Evolutionary conservation across 1,140 invertebrate species (phyloP), one percentile per base, ranked within the genome.

Genomic region (Bombus picipes): DNA sequence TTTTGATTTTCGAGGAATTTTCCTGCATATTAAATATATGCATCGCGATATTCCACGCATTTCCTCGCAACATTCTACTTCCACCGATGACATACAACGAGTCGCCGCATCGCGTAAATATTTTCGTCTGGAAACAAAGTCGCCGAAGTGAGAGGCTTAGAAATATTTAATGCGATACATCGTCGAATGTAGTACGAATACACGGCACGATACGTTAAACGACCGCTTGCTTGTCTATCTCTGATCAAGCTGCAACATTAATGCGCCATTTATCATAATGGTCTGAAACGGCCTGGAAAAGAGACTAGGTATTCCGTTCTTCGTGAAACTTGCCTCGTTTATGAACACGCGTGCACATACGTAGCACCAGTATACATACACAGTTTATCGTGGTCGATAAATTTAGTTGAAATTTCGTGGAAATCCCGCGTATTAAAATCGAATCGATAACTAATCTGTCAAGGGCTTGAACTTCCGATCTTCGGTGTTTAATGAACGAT

Each of bases 191-290:
- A 34, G 65, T 25, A 72, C 70, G 86, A 71, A 80, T 88, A 72
- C 78, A 73, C n/a, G 81, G 68, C 57, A 82, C 81, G 83, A 88
- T 71, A 81, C 66, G 66, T 70, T 82, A 78, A 83, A 81, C 85
- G 81, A 80, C 65, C 88, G 71, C 68, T 86, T 72, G 84, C 90
- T 87, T 83, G 82, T 89, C 86, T 89, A 91, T 91, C 89, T 89
- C 81, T 85, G 80, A 91, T 91, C 90, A 85, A 83, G 66, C 72
- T 91, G 86, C 78, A 91, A 91, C 82, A 91, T 91, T 91, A 89
- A 91, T 91, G 86, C 82, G 68, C 57, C 86, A 91, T 91, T 91
- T 91, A 89, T 85, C 43, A 70, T 91, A 91, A 91, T 89, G 88
- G 79, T 74, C 57, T 72, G 86, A 85, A 91, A 88, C 73, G 76